A percentile compares a stretch with the other conserved stretches of the same genome.
Conservation (phyloP, 1,140 invertebrate species). For the Aricia agestis region DNA sequence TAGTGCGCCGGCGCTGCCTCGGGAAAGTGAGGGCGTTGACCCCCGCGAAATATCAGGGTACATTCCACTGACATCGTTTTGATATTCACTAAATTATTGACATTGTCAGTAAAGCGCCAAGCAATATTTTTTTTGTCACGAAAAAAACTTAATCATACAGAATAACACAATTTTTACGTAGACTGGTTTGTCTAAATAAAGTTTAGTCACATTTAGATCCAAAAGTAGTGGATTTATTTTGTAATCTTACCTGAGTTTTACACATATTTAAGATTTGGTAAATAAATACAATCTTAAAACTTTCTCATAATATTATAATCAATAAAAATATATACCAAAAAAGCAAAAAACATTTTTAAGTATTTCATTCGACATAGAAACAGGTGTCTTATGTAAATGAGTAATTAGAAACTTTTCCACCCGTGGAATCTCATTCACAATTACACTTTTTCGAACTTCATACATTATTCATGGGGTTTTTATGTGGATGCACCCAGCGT, state of each 20-base stretch:
- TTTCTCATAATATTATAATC: background rate
- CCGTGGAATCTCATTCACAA: slow-evolving; percentile 11
- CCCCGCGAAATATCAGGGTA: background rate
- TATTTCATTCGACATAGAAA: background rate
- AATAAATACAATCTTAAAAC: too few species aligned
- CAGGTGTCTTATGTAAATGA: slow-evolving; percentile 3
- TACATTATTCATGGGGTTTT: slow-evolving; percentile 16
- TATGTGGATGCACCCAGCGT: slow-evolving; percentile 19
- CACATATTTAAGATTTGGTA: too few species aligned
- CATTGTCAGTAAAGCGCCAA: too few species aligned
- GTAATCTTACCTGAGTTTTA: too few species aligned
- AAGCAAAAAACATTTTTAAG: background rate
- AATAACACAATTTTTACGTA: too few species aligned
- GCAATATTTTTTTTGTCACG: too few species aligned
- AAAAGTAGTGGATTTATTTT: too few species aligned
- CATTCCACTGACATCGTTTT: background rate
- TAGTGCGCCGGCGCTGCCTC: slow-evolving; percentile 19
- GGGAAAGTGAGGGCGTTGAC: background rate
- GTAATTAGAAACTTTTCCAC: slow-evolving; percentile 9
- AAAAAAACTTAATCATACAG: too few species aligned
- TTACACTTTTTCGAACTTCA: slow-evolving; percentile 9
- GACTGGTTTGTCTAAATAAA: too few species aligned
- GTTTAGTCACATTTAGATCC: too few species aligned
- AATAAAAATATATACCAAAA: background rate
- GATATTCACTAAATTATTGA: background rate